Percentiles rank a stretch among this genome's conserved stretches.
phyloP scores from a whole-genome alignment of 2,113 vertebrate genomes.

The Sander lucioperca region DNA sequence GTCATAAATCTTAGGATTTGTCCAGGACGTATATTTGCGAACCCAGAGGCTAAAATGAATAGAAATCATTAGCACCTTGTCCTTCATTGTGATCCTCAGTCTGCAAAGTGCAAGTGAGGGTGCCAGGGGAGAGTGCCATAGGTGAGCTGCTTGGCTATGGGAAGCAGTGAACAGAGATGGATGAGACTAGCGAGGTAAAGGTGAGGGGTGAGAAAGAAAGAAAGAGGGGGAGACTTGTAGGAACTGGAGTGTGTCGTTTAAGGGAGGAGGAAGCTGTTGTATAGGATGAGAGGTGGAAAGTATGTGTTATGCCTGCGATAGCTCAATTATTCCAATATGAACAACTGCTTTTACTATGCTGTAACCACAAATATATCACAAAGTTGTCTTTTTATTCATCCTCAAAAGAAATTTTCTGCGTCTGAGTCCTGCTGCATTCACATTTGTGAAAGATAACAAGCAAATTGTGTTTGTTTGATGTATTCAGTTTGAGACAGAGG shows the following conservation, averaged over 20 bases:
- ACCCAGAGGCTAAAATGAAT: conserved; percentile 48
- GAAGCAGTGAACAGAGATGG: conserved; percentile 53
- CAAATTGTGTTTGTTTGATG: conserved; percentile 47
- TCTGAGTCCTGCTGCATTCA: conserved; percentile 38
- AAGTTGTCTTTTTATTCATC: conserved; percentile 27
- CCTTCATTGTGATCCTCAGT: conserved; percentile 63
- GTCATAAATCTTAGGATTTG: conserved; percentile 61
- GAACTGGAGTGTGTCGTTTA: conserved; percentile 23
- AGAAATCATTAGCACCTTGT: conserved; percentile 66
- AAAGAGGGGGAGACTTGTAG: conserved; percentile 15
- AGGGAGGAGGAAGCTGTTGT: conserved; percentile 22
- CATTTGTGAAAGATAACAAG: conserved; percentile 29
- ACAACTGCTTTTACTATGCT: conserved; percentile 24
- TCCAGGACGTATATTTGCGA: conserved; percentile 8
- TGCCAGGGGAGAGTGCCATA: conserved; percentile 35
- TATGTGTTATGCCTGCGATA: conserved; percentile 44
- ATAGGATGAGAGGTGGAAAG: conserved; percentile 32
- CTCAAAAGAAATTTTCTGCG: conserved; percentile 35
- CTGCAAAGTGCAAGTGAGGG: conserved; percentile 54
- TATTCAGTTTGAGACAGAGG: conserved; percentile 34
- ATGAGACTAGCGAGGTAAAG: conserved; percentile 54
- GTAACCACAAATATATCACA: conserved; percentile 27
- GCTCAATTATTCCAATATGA: conserved; percentile 42
- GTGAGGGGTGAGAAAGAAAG: conserved; percentile 51
- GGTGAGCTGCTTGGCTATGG: conserved; percentile 39